phyloP scores from a whole-genome alignment of 2,888 invertebrate species.

The Polietes domitor region DNA sequence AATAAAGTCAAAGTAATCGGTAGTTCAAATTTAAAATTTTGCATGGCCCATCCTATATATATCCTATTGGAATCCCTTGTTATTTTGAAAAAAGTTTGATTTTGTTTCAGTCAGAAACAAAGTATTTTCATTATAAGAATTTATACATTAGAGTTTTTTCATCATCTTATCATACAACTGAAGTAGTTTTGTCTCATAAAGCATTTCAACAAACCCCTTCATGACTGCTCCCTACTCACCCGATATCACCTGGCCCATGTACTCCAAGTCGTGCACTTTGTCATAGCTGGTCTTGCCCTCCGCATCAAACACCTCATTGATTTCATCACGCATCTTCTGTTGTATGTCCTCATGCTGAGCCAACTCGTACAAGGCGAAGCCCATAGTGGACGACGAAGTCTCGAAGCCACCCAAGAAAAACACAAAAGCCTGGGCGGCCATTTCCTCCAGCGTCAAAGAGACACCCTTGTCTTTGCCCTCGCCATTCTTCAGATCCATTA shows the following conservation, averaged over 20 bases:
- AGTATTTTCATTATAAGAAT: too few relatives aligned
- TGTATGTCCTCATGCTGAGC: constrained; percentile 79
- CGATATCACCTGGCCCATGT: constrained; percentile 75
- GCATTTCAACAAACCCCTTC: too few relatives aligned
- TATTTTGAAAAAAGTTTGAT: too few relatives aligned
- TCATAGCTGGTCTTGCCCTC: constrained; percentile 75
- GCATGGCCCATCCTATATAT: too few relatives aligned
- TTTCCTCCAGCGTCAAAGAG: constrained; percentile 73
- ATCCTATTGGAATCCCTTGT: too few relatives aligned
- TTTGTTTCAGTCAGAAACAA: too few relatives aligned
- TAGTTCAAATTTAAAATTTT: too few relatives aligned
- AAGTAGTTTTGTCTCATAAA: too few relatives aligned
- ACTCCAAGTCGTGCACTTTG: constrained; percentile 73
- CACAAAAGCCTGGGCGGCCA: constrained; percentile 77
- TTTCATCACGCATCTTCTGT: constrained; percentile 79
- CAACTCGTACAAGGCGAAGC: constrained; percentile 79
- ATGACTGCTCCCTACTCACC: too few relatives aligned
- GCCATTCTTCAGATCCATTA: constrained; percentile 81
- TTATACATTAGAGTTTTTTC: too few relatives aligned
- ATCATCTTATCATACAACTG: too few relatives aligned
- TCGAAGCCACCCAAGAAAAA: constrained; percentile 83
- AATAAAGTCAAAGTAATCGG: too few relatives aligned
- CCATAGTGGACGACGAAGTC: constrained; percentile 84
- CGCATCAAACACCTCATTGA: constrained; percentile 71
- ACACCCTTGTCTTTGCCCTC: constrained; percentile 69